phyloP scores from a whole-genome alignment of 2,797 vertebrate genomes.

The Neosilurus mollespiculum region DNA sequence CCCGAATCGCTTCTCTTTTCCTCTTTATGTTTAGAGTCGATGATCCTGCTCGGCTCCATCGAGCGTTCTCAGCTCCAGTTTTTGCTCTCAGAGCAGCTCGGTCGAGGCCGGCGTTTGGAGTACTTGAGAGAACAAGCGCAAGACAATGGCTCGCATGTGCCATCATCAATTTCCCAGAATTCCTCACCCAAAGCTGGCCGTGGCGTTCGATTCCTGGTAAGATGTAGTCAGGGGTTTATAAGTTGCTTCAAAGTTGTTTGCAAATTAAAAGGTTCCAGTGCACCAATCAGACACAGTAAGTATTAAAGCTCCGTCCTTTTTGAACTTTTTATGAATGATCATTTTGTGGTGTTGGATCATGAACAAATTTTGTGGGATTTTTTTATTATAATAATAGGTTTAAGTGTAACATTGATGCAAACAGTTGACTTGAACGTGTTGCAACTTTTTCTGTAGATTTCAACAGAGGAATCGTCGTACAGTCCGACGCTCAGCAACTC shows the following conservation, averaged over 20 bases:
- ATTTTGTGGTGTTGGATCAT: background rate
- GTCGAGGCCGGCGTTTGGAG: conserved; percentile 77
- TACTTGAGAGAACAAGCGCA: conserved; percentile 74
- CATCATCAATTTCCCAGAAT: conserved; percentile 64
- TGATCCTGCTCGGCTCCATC: conserved; percentile 98
- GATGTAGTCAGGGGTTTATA: conserved; percentile 51
- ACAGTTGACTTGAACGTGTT: background rate
- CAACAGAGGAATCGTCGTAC: conserved; percentile 84
- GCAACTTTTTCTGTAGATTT: conserved; percentile 72
- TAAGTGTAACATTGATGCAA: background rate
- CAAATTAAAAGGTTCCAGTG: background rate
- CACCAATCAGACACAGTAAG: background rate
- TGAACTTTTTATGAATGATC: background rate
- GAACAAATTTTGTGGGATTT: background rate
- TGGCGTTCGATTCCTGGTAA: conserved; percentile 88
- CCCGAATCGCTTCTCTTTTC: conserved; percentile 29
- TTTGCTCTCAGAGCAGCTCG: conserved; percentile 84
- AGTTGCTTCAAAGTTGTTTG: no score
- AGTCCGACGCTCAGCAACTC: conserved; percentile 69
- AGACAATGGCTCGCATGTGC: conserved; percentile 70
- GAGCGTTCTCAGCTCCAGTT: conserved; percentile 90
- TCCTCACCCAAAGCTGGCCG: conserved; percentile 70
- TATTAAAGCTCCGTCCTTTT: background rate
- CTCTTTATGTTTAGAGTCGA: conserved; percentile 79
- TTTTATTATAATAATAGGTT: background rate